Base-by-base conservation (phyloP, 2,888 invertebrate genomes). In the Adelphocoris suturalis region DNA sequence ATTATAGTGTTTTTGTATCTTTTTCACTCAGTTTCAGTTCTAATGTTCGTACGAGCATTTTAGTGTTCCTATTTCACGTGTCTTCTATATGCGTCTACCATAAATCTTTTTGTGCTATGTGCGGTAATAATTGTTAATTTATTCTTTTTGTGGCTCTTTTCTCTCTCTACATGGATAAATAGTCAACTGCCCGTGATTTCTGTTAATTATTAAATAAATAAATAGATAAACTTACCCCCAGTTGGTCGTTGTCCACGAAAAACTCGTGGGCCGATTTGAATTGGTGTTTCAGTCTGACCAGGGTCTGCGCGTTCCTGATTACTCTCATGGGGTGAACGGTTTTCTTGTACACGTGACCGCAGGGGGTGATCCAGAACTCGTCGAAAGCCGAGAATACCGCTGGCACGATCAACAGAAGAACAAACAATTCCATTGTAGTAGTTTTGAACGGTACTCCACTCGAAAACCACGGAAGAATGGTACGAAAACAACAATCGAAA, bases 361-460 rank as follows among this genome's bases (percentile, higher is more conserved):
- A 86, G 23, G 86, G 86, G 13, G 86, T 86, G 76, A 86, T 86
- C 86, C 86, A 86, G 46, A 23, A 86, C 27, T 86, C 86, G 86
- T 86, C 75, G 75, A 86, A 46, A 11, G 86, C 61, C 19, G 75
- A 68, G 7, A 68, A 14, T n/a, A 23, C 86, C 23, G 75, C 86
- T 3, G 86, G 86, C 14, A 86, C 12, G 12, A 75, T 48, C n/a
- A 75, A 11, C 0, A 86, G 55, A 16, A 86, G 12, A 13, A 55
- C 57, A 27, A 57, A 57, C 3, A 85, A 55, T 61, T 61, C 28
- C 85, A 85, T 85, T 61, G 5, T 19, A 3, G 1, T 5, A 52
- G 52, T 19, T 16, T 61, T 19, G 61, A 61, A 61, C n/a, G 16
- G 13, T 61, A 19, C 61, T 37, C 37, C 37, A 37, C 37, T 7